Percentiles rank a stretch among this genome's conserved stretches.
Conservation (phyloP, 2,888 invertebrate genomes). For the Pseudanteris insignis region DNA sequence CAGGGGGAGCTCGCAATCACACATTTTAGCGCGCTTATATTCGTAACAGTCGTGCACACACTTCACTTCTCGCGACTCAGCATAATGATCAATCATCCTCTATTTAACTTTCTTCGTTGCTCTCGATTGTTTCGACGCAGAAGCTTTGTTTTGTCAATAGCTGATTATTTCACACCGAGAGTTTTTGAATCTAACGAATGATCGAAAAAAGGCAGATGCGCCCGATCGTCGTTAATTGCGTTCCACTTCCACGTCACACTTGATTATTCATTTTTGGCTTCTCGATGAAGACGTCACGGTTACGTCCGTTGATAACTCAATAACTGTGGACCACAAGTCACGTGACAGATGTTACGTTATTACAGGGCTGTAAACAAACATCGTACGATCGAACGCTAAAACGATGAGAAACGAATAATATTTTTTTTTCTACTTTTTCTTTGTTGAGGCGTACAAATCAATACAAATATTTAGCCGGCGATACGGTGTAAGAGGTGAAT, state of each 20-base stretch:
- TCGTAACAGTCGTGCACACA: not conserved
- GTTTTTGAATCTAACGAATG: slow-evolving; percentile 8
- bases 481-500: too few species aligned
- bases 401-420: too few species aligned
- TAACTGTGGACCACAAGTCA: slow-evolving; percentile 1
- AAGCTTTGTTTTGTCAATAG: slow-evolving; percentile 32
- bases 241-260: not conserved
- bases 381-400: too few species aligned
- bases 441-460: too few species aligned
- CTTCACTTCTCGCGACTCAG: slow-evolving; percentile 13
- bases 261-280: slow-evolving; percentile 23
- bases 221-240: not conserved
- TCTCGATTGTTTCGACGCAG: slow-evolving; percentile 18
- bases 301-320: slow-evolving; percentile 5
- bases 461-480: too few species aligned
- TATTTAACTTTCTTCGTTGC: slow-evolving; percentile 19
- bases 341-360: slow-evolving; percentile 6
- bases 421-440: too few species aligned
- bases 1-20: slow-evolving; percentile 31
- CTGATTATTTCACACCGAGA: slow-evolving; percentile 16
- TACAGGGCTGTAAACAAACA: slow-evolving; percentile 7
- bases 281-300: slow-evolving; percentile 9
- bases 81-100: slow-evolving; percentile 31
- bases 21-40: slow-evolving; percentile 17
- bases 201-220: slow-evolving; percentile 4